phyloP scores from a whole-genome alignment of 2,888 invertebrate species.

The Crossocerus cetratus region DNA sequence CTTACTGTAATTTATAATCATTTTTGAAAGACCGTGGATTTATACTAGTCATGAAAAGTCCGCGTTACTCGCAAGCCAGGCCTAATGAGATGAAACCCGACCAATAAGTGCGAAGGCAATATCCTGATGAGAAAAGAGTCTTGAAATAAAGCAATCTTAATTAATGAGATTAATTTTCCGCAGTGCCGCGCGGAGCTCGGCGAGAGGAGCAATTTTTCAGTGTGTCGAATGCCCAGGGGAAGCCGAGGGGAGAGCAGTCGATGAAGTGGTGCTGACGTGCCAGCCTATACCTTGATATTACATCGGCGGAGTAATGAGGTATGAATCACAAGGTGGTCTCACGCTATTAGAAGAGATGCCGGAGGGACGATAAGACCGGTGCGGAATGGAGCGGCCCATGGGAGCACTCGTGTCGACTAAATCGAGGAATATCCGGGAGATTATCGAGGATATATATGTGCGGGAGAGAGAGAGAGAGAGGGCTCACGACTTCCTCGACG shows the following conservation, averaged over 20 bases:
- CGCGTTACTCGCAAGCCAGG: too few species aligned
- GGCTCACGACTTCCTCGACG: slow-evolving; percentile 41
- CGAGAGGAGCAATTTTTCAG: too few species aligned
- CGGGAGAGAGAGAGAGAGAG: too few species aligned
- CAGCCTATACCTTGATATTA: slow-evolving; percentile 20
- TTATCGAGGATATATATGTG: slow-evolving; percentile 63
- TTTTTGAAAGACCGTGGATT: too few species aligned
- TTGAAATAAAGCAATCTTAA: too few species aligned
- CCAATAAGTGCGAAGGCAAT: too few species aligned
- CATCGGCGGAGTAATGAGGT: slow-evolving; percentile 46
- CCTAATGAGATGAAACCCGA: too few species aligned
- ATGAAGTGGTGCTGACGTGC: not conserved
- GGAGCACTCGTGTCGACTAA: slow-evolving; percentile 63
- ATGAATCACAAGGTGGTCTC: slow-evolving; percentile 55
- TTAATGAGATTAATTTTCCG: too few species aligned
- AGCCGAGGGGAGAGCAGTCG: not conserved
- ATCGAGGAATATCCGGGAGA: slow-evolving; percentile 65
- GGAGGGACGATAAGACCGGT: slow-evolving; percentile 50
- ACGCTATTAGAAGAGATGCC: slow-evolving; percentile 56
- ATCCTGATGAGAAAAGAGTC: too few species aligned
- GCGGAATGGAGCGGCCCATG: slow-evolving; percentile 62
- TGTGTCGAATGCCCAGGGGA: not conserved
- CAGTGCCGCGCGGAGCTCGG: too few species aligned
- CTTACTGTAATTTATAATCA: too few species aligned
- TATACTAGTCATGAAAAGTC: too few species aligned